These are phyloP conservation scores for Psilopogon haemacephalus DNA, from an alignment of 2,113 vertebrate species.

Conservation along the genomic window DNA sequence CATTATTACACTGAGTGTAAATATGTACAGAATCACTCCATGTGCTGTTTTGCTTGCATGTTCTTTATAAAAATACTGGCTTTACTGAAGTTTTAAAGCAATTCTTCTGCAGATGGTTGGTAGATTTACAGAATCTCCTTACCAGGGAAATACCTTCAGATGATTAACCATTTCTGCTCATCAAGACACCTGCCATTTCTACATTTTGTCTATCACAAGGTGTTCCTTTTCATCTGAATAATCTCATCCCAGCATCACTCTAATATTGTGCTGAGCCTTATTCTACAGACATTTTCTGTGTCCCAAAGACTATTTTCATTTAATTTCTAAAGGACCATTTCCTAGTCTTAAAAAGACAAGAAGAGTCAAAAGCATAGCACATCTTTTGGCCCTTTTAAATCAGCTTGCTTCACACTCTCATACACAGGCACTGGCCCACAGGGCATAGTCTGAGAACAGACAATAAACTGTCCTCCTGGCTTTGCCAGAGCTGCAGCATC, in stretches of 20 bases:
- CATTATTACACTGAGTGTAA: slow-evolving; percentile 73
- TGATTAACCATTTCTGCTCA: not conserved
- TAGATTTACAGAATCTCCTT: not conserved
- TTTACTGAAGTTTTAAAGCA: not conserved
- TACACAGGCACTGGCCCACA: not conserved
- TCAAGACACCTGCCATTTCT: not conserved
- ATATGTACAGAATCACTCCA: slow-evolving; percentile 76
- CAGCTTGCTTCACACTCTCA: not conserved
- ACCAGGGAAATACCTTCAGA: not conserved
- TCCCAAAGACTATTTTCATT: not conserved
- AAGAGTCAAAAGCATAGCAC: not conserved
- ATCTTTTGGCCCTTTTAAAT: not conserved
- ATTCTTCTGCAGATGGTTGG: not conserved
- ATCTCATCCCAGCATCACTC: not conserved
- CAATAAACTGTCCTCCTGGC: not conserved
- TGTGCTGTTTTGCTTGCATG: slow-evolving; percentile 19
- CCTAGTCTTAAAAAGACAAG: not conserved
- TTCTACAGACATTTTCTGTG: not conserved
- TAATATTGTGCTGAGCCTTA: not conserved
- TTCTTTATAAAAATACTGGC: not conserved
- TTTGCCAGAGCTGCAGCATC: not conserved
- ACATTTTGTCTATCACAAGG: not conserved
- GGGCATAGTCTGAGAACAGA: not conserved
- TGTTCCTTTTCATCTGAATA: not conserved
- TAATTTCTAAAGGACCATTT: not conserved